Evolutionary conservation across 2,797 vertebrate species (phyloP).

Genomic region (Anas georgica): DNA sequence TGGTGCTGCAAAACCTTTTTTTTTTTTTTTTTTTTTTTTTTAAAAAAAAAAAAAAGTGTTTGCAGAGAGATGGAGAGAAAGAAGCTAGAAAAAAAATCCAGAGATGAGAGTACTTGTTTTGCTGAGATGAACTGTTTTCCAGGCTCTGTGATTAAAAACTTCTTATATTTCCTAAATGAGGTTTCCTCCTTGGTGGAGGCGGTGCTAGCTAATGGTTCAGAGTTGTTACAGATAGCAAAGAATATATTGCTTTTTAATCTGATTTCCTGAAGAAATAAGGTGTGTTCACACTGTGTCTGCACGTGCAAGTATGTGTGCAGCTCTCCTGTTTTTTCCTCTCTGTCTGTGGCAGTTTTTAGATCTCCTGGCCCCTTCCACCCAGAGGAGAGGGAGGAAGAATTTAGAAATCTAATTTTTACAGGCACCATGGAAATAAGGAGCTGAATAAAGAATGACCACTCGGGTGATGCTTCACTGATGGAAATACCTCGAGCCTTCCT

Average conservation of each 20-base stretch:
- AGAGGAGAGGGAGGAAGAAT: neutral
- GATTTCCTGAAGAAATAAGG: conserved; percentile 35
- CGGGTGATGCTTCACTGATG: fast-evolving
- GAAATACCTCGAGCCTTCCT: neutral
- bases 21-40: no score
- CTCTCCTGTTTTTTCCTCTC: neutral
- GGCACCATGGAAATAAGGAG: neutral
- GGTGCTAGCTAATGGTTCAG: conserved; percentile 1
- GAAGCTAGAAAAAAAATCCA: conserved; percentile 1
- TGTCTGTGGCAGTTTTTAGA: neutral
- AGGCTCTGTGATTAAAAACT: conserved; percentile 14
- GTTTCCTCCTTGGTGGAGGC: neutral
- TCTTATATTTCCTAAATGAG: neutral
- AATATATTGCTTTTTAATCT: neutral
- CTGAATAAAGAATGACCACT: neutral
- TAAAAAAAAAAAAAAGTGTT: neutral
- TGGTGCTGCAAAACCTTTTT: neutral
- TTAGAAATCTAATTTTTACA: neutral
- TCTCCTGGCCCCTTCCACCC: neutral
- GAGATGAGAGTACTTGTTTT: conserved; percentile 5
- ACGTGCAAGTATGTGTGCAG: neutral
- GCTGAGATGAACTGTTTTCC: neutral
- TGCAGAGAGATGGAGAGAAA: neutral
- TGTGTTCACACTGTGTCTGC: fast-evolving
- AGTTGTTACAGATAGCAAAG: neutral